Base-by-base conservation (phyloP, 2,888 invertebrate genomes). In the Caenorhabditis plicata region DNA sequence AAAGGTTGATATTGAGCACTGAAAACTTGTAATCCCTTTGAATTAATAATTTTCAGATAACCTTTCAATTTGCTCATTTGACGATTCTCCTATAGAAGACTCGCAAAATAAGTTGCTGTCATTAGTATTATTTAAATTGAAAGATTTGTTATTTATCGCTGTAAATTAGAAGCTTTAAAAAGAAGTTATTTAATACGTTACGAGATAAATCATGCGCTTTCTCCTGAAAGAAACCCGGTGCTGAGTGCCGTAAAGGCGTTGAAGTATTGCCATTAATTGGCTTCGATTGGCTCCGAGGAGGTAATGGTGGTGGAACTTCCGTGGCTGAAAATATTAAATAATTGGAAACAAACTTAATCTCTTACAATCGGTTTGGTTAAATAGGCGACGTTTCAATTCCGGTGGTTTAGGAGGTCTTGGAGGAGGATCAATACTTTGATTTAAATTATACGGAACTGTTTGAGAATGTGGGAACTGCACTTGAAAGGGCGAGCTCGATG, bases 1-100 rank as follows among this genome's bases (percentile, higher is more conserved):
- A 58, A 20, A 36, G 62, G 62, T 25, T 62, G 62, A 26, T 62
- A 62, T n/a, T 49, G 62, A 9, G 36, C 25, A n/a, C 55, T 54
- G 31, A 22, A 49, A 20, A n/a, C n/a, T n/a, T n/a, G n/a, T n/a
- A n/a, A n/a, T n/a, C n/a, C n/a, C n/a, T 31, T 31, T 11, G 13
- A 38, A 13, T 23, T 23, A 13, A 20, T 17, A 22, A 36, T 7
- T 25, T 27, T 13, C 31, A 13, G 11, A 25, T 15, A 35, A 2
- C 7, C 26, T 29, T 22, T 29, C 2, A 36, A n/a, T n/a, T n/a
- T n/a, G n/a, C n/a, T n/a, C n/a, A n/a, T n/a, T n/a, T n/a, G n/a
- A n/a, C n/a, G n/a, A n/a, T n/a, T n/a, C n/a, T n/a, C n/a, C n/a
- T n/a, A n/a, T n/a, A n/a, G n/a, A n/a, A n/a, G n/a, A n/a, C n/a